A percentile compares a stretch with the other conserved stretches of the same genome.
Conservation (phyloP, 2,888 invertebrate genomes). For the Rhingia campestris region DNA sequence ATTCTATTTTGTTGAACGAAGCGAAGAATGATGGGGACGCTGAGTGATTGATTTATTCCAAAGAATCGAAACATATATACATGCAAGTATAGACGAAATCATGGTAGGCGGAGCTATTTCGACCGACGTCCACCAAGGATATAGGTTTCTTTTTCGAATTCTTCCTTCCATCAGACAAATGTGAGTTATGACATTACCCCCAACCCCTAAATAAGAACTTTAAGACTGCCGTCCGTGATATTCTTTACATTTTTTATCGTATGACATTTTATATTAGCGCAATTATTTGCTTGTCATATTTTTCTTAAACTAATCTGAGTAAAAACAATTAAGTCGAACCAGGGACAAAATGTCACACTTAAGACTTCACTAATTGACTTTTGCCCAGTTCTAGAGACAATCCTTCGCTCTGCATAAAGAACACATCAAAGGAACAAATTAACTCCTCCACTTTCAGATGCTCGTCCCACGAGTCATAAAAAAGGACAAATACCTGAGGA, state of each 20-base stretch:
- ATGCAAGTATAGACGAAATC: conserved; percentile 51
- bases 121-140: conserved; percentile 59
- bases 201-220: neutral
- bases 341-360: neutral
- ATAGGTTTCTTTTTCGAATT: conserved; percentile 52
- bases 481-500: conserved; percentile 18
- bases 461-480: neutral
- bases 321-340: neutral
- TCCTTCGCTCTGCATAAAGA: neutral
- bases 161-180: conserved; percentile 53
- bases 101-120: conserved; percentile 68
- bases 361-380: conserved; percentile 18
- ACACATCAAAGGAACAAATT: conserved; percentile 26
- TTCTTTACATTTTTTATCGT: neutral
- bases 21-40: conserved; percentile 74
- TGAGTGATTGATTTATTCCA: conserved; percentile 74
- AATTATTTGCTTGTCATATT: conserved; percentile 14
- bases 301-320: neutral
- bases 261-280: neutral
- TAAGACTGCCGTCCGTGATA: neutral
- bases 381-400: neutral
- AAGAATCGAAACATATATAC: conserved; percentile 71
- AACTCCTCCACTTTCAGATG: neutral
- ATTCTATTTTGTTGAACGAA: conserved; percentile 74
- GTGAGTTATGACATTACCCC: conserved; percentile 61